phyloP scores from a whole-genome alignment of 1,140 invertebrate genomes.

The Diabrotica virgifera region DNA sequence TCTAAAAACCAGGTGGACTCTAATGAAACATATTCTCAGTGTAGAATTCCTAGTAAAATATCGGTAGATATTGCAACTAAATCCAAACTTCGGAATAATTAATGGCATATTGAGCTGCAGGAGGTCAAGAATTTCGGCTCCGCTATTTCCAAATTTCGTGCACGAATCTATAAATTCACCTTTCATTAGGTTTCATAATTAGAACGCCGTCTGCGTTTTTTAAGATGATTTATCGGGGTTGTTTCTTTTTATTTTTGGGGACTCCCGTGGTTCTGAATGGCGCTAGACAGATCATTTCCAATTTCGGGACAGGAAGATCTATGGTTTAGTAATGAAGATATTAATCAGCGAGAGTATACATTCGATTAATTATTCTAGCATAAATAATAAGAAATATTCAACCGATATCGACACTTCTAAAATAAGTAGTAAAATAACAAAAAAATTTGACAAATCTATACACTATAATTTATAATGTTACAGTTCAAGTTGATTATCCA shows the following conservation, averaged over 20 bases:
- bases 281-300: not conserved
- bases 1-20: too few relatives aligned
- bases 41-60: not conserved
- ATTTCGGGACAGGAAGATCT: not conserved
- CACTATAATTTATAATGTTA: too few relatives aligned
- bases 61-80: not conserved
- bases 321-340: not conserved
- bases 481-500: too few relatives aligned
- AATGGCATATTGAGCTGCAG: not conserved
- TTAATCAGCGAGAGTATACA: too few relatives aligned
- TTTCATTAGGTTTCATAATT: conserved; percentile 3
- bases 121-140: not conserved
- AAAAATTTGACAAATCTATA: too few relatives aligned
- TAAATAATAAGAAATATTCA: too few relatives aligned
- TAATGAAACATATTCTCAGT: not conserved
- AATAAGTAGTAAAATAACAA: too few relatives aligned
- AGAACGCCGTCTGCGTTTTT: not conserved
- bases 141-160: not conserved
- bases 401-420: too few relatives aligned
- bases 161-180: too few relatives aligned
- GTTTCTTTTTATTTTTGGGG: not conserved
- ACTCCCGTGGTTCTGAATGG: not conserved
- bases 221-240: not conserved
- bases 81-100: conserved; percentile 2
- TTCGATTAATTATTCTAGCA: too few relatives aligned